Conservation (phyloP, 2,888 invertebrate species). For the Drosophila siamana region DNA sequence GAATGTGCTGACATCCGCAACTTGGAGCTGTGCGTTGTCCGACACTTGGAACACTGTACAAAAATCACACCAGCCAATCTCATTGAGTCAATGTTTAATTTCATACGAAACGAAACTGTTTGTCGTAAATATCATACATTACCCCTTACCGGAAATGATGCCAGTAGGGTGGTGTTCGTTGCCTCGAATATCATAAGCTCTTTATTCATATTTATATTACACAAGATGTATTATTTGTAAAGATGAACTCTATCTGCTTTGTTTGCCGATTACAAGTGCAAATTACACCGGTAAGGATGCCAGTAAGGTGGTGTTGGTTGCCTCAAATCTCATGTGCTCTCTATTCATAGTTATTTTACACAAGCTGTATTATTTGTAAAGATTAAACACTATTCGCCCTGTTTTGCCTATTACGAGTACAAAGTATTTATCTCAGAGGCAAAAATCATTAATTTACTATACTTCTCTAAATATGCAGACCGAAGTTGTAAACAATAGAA, state of each 20-base stretch:
- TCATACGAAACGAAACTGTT: slow-evolving; percentile 83
- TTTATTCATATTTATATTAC: slow-evolving; percentile 12
- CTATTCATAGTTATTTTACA: slow-evolving; percentile 12
- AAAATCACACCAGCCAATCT: slow-evolving; percentile 84
- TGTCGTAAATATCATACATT: slow-evolving; percentile 72
- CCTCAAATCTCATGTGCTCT: slow-evolving; percentile 1
- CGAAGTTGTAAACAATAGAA: not conserved
- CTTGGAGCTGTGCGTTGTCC: slow-evolving; percentile 81
- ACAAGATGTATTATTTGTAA: slow-evolving; percentile 24
- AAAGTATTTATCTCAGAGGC: not conserved
- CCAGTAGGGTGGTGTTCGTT: not conserved
- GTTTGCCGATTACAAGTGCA: too few species aligned
- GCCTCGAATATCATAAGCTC: slow-evolving; percentile 1
- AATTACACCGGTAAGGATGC: slow-evolving; percentile 14
- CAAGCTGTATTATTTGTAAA: slow-evolving; percentile 27
- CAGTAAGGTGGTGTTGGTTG: not conserved
- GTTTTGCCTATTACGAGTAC: not conserved
- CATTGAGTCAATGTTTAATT: slow-evolving; percentile 83
- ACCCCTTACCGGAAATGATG: slow-evolving; percentile 35
- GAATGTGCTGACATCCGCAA: slow-evolving; percentile 82
- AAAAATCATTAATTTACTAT: not conserved
- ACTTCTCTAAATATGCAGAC: not conserved
- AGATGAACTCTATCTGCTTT: slow-evolving; percentile 14
- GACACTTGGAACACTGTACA: slow-evolving; percentile 76
- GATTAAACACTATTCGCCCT: slow-evolving; percentile 3